Percentiles rank a stretch among this genome's conserved stretches.
Evolutionary conservation across 2,888 invertebrate species (phyloP).

Genomic region (Spilarctia lutea): DNA sequence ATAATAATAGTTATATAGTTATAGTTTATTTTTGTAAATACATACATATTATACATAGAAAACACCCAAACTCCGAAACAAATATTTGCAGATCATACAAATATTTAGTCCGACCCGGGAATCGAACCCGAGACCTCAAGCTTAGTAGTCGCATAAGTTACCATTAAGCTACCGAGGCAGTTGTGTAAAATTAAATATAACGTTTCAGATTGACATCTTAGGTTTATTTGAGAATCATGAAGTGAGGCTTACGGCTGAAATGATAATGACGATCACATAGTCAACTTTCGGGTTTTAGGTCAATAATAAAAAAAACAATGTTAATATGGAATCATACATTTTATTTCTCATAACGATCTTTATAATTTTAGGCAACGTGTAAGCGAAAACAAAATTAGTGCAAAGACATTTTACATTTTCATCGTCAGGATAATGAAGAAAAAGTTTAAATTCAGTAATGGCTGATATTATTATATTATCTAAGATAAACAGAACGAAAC

Average conservation of each 20-base stretch:
- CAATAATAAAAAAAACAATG: slow-evolving; percentile 36
- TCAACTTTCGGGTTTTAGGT: slow-evolving; percentile 6
- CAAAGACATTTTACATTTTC: slow-evolving; percentile 3
- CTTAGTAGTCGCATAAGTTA: too few relatives aligned
- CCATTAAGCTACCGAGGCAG: too few relatives aligned
- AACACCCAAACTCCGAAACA: too few relatives aligned
- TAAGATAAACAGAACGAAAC: background rate
- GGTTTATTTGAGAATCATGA: background rate
- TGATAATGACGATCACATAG: background rate
- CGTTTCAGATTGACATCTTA: background rate
- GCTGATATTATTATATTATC: background rate
- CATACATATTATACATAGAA: too few relatives aligned
- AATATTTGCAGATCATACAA: too few relatives aligned
- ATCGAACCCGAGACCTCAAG: too few relatives aligned
- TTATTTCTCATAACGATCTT: slow-evolving; percentile 45
- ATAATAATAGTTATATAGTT: too few relatives aligned
- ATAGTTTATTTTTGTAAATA: too few relatives aligned
- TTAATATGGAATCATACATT: slow-evolving; percentile 53
- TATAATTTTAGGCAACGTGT: slow-evolving; percentile 48
- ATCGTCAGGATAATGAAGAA: background rate
- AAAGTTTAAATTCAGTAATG: background rate
- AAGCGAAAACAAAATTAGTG: slow-evolving; percentile 11
- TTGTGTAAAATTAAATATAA: too few relatives aligned
- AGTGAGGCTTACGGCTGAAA: background rate
- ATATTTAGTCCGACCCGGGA: too few relatives aligned